phyloP scores from a whole-genome alignment of 2,113 vertebrate genomes.

The Gila orcuttii region DNA sequence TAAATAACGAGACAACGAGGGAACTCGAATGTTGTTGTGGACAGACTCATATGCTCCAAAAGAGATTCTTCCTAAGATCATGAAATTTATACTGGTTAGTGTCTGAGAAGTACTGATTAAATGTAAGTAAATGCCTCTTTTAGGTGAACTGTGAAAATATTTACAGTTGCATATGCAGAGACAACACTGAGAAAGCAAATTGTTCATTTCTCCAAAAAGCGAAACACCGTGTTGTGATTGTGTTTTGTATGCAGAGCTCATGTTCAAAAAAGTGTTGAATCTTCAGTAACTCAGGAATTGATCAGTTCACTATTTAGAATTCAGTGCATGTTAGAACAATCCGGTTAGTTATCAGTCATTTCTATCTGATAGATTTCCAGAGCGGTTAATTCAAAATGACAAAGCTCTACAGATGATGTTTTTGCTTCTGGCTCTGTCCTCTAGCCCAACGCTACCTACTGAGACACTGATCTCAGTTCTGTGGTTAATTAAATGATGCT shows the following conservation, averaged over 20 bases:
- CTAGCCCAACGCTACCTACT: constrained; percentile 8
- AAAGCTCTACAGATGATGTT: neutral
- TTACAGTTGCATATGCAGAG: neutral
- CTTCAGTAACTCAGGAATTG: neutral
- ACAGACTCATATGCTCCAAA: neutral
- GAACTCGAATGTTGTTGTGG: constrained; percentile 5
- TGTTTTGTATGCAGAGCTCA: neutral
- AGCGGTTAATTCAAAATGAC: neutral
- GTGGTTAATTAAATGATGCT: constrained; percentile 41
- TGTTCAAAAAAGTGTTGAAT: neutral
- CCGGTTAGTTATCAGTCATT: neutral
- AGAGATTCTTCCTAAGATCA: neutral
- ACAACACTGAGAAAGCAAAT: neutral
- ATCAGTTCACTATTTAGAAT: neutral
- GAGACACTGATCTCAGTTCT: constrained; percentile 9
- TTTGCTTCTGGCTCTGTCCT: neutral
- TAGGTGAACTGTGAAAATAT: neutral
- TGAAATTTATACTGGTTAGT: neutral
- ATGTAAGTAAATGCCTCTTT: neutral
- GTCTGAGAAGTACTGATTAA: neutral
- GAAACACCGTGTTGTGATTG: neutral
- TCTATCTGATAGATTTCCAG: neutral
- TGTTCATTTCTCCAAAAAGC: neutral
- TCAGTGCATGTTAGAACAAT: neutral
- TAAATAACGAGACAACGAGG: constrained; percentile 48